Evolutionary conservation across 2,888 invertebrate species (phyloP), one percentile per base, ranked within the genome.

Genomic region (Perdita meconis): DNA sequence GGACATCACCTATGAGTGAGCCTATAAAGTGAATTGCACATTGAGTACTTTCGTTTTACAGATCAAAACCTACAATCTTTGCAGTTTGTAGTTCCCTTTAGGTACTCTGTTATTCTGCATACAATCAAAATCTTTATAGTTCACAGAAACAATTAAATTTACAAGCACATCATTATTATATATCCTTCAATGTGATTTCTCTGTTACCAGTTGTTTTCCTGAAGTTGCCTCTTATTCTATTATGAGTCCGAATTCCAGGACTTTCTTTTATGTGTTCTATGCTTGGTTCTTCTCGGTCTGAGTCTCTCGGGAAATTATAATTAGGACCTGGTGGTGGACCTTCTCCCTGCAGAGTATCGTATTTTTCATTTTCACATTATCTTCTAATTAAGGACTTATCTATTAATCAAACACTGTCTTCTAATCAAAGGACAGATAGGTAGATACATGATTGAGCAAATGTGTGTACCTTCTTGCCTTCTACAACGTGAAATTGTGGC

Each of bases 281-380:
- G 40, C 50, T 68, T 16, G 72, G 68, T 66, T 89, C 90, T 71
- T 93, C 93, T 50, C 93, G 88, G 70, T 93, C 92, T 1, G 90
- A 89, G 86, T 93, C 93, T 2, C 93, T 92, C 55, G 93, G 82
- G 65, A 93, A 93, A 76, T 92, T 93, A 77, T 93, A 93, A 38
- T 91, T 91, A 51, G 93, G 93, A 87, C 93, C 93, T 40, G 93
- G 93, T 36, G 93, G 93, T 38, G 93, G 93, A 16, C 93, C 93
- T 77, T 92, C 91, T 26, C 92, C 92, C 90, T 93, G 56, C 55
- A 72, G 68, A 57, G n/a, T n/a, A n/a, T n/a, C n/a, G n/a, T n/a
- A n/a, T n/a, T n/a, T n/a, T n/a, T n/a, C n/a, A n/a, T n/a, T n/a
- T n/a, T n/a, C n/a, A n/a, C n/a, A n/a, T n/a, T n/a, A n/a, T n/a